Conservation (phyloP, 2,797 vertebrate species). For the Allobates femoralis region DNA sequence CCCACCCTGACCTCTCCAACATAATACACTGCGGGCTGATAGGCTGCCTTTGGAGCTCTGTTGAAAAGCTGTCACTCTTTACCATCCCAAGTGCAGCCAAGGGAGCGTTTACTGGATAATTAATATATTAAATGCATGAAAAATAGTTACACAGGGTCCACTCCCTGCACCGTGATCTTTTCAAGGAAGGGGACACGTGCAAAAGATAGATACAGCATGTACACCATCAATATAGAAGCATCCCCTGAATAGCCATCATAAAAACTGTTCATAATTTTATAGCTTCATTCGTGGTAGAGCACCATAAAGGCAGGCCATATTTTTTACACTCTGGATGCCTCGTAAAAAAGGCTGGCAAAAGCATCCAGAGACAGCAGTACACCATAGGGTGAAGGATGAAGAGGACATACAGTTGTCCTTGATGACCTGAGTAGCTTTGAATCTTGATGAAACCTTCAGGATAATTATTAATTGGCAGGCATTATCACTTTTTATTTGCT, state of each 20-base stretch:
- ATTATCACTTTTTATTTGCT: conserved; percentile 72
- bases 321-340: conserved; percentile 89
- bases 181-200: conserved; percentile 65
- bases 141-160: conserved; percentile 97
- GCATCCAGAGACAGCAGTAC: conserved; percentile 61
- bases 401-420: conserved; percentile 77
- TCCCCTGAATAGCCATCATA: conserved; percentile 99
- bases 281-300: conserved; percentile 98
- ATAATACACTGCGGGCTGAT: conserved; percentile 98
- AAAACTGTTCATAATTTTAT: conserved; percentile 99
- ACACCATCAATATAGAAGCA: conserved; percentile 99
- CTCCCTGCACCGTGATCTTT: conserved; percentile 69
- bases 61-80: conserved; percentile 95
- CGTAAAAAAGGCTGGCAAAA: conserved; percentile 75
- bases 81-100: conserved; percentile 94
- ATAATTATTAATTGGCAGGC: conserved; percentile 77
- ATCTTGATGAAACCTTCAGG: conserved; percentile 70
- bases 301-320: conserved; percentile 97
- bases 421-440: conserved; percentile 69
- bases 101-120: conserved; percentile 99
- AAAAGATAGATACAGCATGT: conserved; percentile 93
- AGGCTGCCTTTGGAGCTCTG: conserved; percentile 88
- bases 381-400: conserved; percentile 76
- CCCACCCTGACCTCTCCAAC: conserved; percentile 94
- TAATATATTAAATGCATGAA: conserved; percentile 99